phyloP scores from a whole-genome alignment of 2,888 invertebrate species.

The Clusia tigrina region DNA sequence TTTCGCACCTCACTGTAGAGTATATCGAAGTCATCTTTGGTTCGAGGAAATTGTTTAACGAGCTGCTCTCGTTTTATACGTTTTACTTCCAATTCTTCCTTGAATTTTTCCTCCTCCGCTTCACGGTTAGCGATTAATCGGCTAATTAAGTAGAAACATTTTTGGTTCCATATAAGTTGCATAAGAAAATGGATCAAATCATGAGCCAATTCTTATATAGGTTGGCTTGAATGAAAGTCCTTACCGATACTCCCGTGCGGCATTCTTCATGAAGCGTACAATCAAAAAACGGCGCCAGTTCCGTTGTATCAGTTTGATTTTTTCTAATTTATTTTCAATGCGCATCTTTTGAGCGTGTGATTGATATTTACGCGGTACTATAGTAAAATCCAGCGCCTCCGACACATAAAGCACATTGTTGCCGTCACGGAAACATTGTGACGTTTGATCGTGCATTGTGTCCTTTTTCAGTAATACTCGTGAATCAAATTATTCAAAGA shows the following conservation, averaged over 20 bases:
- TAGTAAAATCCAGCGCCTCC: constrained; percentile 70
- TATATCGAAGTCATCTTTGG: constrained; percentile 77
- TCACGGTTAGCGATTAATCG: constrained; percentile 64
- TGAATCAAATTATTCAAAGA: background rate
- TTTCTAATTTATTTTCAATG: constrained; percentile 68
- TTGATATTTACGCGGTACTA: constrained; percentile 72
- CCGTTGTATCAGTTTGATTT: constrained; percentile 72
- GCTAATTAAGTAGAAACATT: constrained; percentile 49
- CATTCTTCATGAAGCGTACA: constrained; percentile 65
- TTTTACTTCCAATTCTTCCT: constrained; percentile 51
- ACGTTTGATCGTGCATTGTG: constrained; percentile 57
- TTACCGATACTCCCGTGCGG: constrained; percentile 66
- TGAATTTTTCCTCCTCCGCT: constrained; percentile 48
- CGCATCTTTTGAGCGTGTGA: constrained; percentile 71
- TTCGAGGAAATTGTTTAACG: constrained; percentile 75
- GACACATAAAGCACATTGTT: constrained; percentile 66
- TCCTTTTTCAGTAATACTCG: constrained; percentile 47
- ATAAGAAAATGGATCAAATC: background rate
- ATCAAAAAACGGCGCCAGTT: constrained; percentile 62
- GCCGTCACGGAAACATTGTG: constrained; percentile 60
- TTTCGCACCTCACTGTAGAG: constrained; percentile 68
- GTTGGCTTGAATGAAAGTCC: constrained; percentile 3
- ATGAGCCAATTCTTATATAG: background rate
- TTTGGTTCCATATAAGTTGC: background rate
- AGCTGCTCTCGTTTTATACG: constrained; percentile 69